Base-by-base conservation (phyloP, 2,797 vertebrate species). In the Perdix hodgsoniae region DNA sequence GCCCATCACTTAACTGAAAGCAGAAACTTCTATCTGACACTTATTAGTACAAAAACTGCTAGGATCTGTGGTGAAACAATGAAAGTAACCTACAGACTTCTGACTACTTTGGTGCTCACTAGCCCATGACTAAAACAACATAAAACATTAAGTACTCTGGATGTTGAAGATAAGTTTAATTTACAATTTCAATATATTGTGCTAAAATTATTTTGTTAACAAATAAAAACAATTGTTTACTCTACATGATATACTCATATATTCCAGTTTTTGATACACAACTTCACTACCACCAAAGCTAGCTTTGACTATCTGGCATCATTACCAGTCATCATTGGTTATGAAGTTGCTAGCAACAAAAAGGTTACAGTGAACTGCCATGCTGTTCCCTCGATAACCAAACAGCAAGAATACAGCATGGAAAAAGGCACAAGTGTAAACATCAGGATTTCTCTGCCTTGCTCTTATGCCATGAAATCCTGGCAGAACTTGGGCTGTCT, bases 181-280 rank as follows among this genome's bases (percentile, higher is more conserved):
- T 44, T 7, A 6, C 4, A 61, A 13, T 8, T 61, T 49, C 35
- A 61, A 56, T 14, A n/a, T 21, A 61, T 39, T 39, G 13, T 17
- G 39, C 26, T 49, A 37, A 24, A 49, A 49, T n/a, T 29, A 27
- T 61, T 78, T 59, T 54, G 6, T 31, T 63, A 42, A 52, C 8
- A 47, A 29, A 4, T 49, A 49, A 49, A 47, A 49, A 29, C 67
- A 83, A 65, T 10, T 11, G 14, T 17, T n/a, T 7, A 40, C 19
- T 0, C 19, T 19, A 42, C 29, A 12, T 6, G 1, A 44, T 10
- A 16, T 50, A 27, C 26, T 50, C 49, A 27, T 7, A 6, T 8
- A 4, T 22, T 74, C 19, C 14, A 14, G 23, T 29, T 4, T 65
- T 76, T 59, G 7, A 10, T 42, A 54, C 16, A 76, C 7, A 45